Evolutionary conservation across 2,113 vertebrate genomes (phyloP), one percentile per base, ranked within the genome.

Genomic region (Sceloporus undulatus): DNA sequence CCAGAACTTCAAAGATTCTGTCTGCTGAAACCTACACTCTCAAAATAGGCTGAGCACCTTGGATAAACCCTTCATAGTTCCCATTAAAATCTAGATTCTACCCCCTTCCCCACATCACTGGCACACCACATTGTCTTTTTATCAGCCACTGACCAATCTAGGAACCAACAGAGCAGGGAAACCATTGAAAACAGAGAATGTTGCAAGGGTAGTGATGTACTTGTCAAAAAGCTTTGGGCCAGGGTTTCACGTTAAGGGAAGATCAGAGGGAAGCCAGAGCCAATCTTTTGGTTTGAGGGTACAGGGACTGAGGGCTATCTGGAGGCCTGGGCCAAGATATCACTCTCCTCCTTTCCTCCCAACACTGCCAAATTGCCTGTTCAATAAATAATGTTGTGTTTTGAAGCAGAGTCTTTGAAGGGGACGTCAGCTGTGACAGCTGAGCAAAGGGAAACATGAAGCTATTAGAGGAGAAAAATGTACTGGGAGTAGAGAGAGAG

Each of bases 381-480:
- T 88, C 87, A 83, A 88, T 84, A 84, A 88, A 88, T 84, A 84
- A 88, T 84, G 62, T 78, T 34, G 42, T 78, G 62, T 78, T 84
- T 88, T 62, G 38, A 42, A 84, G 74, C 25, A 6, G 62, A 83
- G 62, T 21, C 81, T 88, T 88, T 88, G 87, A 78, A 84, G 74
- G 87, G 75, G 87, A 88, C 14, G 23, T 70, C 73, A 78, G 74
- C 81, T 77, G 65, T 71, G 87, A 88, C 80, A 88, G 85, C 87
- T 88, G 81, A 88, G 74, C 73, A 83, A 84, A 78, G 82, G 87
- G 81, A 84, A 88, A 83, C 87, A 88, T 71, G 77, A 78, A 56
- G 87, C 87, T 77, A 78, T 84, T 83, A 56, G 48, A 88, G 74
- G 62, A 86, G 85, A 62, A 34, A 68, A 86, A 66, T 77, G 75